Percentiles rank a stretch among this genome's conserved stretches.
phyloP scores from a whole-genome alignment of 1,140 invertebrate genomes.

The Hypsibius dujardini region DNA sequence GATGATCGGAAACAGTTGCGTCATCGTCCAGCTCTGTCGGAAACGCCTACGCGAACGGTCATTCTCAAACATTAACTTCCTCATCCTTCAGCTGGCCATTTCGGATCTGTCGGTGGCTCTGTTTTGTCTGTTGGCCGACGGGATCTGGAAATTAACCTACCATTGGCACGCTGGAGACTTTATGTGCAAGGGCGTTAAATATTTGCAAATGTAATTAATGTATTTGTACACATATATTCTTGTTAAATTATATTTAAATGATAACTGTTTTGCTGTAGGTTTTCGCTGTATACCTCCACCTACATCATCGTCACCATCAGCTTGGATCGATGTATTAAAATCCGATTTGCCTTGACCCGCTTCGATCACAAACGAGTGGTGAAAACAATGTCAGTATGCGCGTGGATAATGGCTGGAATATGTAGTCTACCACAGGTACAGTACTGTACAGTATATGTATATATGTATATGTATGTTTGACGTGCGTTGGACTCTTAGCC shows the following conservation, averaged over 20 bases:
- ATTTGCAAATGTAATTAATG: slow-evolving; percentile 49
- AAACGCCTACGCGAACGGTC: not conserved
- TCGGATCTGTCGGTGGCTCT: slow-evolving; percentile 58
- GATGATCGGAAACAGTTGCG: not conserved
- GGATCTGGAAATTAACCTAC: slow-evolving; percentile 55
- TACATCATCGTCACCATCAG: slow-evolving; percentile 62
- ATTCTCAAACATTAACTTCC: not conserved
- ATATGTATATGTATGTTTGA: too few species aligned
- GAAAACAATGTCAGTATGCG: slow-evolving; percentile 34
- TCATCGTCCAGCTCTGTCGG: not conserved
- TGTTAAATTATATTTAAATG: too few species aligned
- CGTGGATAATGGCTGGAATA: slow-evolving; percentile 49
- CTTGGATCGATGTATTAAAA: slow-evolving; percentile 54
- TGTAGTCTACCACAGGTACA: slow-evolving; percentile 66
- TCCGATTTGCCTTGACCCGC: slow-evolving; percentile 57
- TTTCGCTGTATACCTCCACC: slow-evolving; percentile 60
- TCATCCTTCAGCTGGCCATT: slow-evolving; percentile 28
- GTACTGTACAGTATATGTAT: too few species aligned
- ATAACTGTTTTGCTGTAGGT: too few species aligned
- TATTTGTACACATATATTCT: too few species aligned
- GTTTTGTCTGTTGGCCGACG: slow-evolving; percentile 58
- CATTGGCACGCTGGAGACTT: slow-evolving; percentile 57
- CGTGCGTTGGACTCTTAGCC: too few species aligned
- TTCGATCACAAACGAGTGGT: slow-evolving; percentile 21
- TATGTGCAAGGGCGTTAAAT: slow-evolving; percentile 61